Base-by-base conservation (phyloP, 2,797 vertebrate species). In the Adelosebastes latens region DNA sequence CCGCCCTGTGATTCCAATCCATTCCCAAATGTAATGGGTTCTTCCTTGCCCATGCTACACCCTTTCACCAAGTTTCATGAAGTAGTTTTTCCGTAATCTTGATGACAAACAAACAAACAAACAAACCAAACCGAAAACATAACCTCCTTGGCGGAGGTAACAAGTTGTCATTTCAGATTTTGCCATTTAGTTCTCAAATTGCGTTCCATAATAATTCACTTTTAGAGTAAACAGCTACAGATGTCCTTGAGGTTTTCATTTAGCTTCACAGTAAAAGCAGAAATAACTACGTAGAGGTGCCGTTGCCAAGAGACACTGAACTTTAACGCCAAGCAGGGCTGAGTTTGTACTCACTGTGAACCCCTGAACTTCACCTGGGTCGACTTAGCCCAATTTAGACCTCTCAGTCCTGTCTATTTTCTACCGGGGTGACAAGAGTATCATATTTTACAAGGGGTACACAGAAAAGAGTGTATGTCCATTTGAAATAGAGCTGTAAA, bases 261-360 rank as follows among this genome's bases (percentile, higher is more conserved):
- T 65, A 36, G 25, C 34, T 11, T 77, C 12, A 8, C 20, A 49
- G 16, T 61, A 18, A 5, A 20, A 62, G 6, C 27, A 60, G 14
- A 13, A 69, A 22, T 56, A 59, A 66, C 22, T 29, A 25, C 36
- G 36, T 63, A 2, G 22, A 22, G 4, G 18, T 12, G 31, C 13
- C 9, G 10, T 20, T 64, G 53, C 32, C 46, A 20, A 2, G 22
- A 62, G 56, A 16, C 53, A 31, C 3, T 72, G 18, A 71, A 68
- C 55, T 69, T 74, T 77, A 16, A 60, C 36, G n/a, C 22, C 14
- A 36, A n/a, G 8, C n/a, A 55, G 68, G n/a, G 8, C 16, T 46
- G 52, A 27, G 18, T 79, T 68, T 85, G 42, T 73, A 52, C 79
- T 22, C 1, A 2, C 27, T 63, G 24, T 85, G 66, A 91, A 89